These are phyloP conservation scores for Rotaria sp. DNA, from an alignment of 2,888 invertebrate genomes.

Conservation along the genomic window DNA sequence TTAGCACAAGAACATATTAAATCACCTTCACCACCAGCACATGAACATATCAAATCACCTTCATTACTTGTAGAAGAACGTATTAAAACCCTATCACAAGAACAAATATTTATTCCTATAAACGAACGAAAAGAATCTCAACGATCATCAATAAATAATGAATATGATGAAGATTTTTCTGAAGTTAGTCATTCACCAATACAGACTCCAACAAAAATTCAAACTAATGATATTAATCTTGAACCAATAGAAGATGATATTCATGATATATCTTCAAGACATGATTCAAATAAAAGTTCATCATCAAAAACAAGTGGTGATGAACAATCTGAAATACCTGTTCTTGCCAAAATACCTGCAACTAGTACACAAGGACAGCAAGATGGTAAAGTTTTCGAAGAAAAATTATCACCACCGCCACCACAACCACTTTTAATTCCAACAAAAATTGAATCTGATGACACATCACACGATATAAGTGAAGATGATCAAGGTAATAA, in stretches of 20 bases:
- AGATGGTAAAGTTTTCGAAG: not conserved
- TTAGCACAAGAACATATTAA: not conserved
- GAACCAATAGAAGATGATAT: conserved; percentile 15
- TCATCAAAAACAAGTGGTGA: not conserved
- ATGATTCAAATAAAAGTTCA: not conserved
- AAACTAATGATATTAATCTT: not conserved
- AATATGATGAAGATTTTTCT: conserved; percentile 16
- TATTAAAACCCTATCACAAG: not conserved
- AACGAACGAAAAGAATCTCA: not conserved
- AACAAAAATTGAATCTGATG: not conserved
- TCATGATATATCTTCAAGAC: not conserved
- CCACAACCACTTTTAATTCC: not conserved
- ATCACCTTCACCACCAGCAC: not conserved
- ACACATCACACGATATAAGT: not conserved
- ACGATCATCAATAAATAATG: not conserved
- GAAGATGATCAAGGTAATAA: not conserved
- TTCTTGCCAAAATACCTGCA: not conserved
- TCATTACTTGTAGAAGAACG: not conserved
- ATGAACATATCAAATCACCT: not conserved
- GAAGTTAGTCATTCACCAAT: not conserved
- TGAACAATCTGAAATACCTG: conserved; percentile 21
- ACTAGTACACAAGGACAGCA: not conserved
- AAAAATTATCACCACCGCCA: not conserved
- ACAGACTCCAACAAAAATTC: not conserved
- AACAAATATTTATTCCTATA: not conserved